Conservation (phyloP, 2,113 vertebrate species). For the Bungarus multicinctus region DNA sequence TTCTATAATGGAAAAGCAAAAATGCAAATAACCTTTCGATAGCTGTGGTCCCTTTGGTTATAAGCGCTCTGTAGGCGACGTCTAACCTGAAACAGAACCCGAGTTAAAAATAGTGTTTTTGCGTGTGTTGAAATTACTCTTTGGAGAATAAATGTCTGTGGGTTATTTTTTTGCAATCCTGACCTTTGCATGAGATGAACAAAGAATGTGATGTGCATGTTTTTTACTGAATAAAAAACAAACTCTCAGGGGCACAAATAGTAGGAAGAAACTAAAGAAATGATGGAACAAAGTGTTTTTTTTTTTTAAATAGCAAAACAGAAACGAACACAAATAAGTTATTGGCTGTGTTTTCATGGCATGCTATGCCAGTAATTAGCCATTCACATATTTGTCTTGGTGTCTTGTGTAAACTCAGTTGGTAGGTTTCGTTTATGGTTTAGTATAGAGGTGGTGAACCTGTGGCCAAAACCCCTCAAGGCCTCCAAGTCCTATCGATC, state of each 20-base stretch:
- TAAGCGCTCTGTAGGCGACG: background rate
- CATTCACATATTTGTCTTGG: background rate
- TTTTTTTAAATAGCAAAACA: slow-evolving; percentile 28
- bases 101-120: slow-evolving; percentile 49
- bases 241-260: background rate
- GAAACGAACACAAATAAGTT: background rate
- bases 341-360: background rate
- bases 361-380: background rate
- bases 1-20: background rate
- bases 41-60: slow-evolving; percentile 19
- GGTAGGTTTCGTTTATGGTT: background rate
- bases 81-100: slow-evolving; percentile 49
- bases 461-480: background rate
- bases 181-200: slow-evolving; percentile 48
- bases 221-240: background rate
- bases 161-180: slow-evolving; percentile 42
- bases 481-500: background rate
- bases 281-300: background rate
- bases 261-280: slow-evolving; percentile 33
- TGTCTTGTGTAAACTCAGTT: background rate
- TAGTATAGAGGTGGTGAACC: background rate
- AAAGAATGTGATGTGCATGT: background rate
- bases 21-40: background rate
- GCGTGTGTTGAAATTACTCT: slow-evolving; percentile 42
- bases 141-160: slow-evolving; percentile 49